A percentile compares a stretch with the other conserved stretches of the same genome.
These are phyloP conservation scores for Turnix velox DNA, from an alignment of 2,113 vertebrate species.

Conservation along the genomic window DNA sequence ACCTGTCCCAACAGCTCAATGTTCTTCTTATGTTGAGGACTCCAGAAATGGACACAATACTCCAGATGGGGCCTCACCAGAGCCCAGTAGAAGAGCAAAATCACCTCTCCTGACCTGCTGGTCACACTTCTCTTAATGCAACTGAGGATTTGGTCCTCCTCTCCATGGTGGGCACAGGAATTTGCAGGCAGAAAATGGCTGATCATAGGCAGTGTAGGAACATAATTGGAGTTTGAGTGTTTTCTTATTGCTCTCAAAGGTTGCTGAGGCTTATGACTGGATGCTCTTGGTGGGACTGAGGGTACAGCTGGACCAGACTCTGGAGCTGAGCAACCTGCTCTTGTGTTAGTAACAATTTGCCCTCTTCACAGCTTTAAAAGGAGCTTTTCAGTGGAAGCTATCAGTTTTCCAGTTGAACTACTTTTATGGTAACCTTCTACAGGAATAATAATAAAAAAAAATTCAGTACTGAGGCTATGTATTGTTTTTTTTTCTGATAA, in stretches of 20 bases:
- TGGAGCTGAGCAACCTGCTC: neutral
- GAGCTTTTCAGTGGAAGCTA: neutral
- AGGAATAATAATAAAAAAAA: neutral
- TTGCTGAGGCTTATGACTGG: neutral
- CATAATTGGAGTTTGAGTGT: neutral
- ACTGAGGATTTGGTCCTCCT: too few relatives aligned
- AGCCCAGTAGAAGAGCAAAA: too few relatives aligned
- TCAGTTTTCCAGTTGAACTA: neutral
- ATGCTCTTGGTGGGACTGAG: neutral
- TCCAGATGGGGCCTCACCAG: too few relatives aligned
- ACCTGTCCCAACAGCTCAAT: too few relatives aligned
- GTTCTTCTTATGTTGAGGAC: too few relatives aligned
- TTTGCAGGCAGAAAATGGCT: accelerated
- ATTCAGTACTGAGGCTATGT: neutral
- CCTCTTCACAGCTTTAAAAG: neutral
- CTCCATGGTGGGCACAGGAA: accelerated
- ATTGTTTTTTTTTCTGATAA: neutral
- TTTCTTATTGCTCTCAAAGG: neutral
- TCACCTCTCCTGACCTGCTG: too few relatives aligned
- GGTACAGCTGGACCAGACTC: neutral
- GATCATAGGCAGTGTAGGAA: neutral
- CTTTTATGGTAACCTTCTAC: neutral
- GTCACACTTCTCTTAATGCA: too few relatives aligned
- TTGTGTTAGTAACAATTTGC: neutral
- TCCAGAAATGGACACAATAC: too few relatives aligned